Evolutionary conservation across 2,888 invertebrate species (phyloP), one percentile per base, ranked within the genome.

Genomic region (Prostheceraeus crozeri): DNA sequence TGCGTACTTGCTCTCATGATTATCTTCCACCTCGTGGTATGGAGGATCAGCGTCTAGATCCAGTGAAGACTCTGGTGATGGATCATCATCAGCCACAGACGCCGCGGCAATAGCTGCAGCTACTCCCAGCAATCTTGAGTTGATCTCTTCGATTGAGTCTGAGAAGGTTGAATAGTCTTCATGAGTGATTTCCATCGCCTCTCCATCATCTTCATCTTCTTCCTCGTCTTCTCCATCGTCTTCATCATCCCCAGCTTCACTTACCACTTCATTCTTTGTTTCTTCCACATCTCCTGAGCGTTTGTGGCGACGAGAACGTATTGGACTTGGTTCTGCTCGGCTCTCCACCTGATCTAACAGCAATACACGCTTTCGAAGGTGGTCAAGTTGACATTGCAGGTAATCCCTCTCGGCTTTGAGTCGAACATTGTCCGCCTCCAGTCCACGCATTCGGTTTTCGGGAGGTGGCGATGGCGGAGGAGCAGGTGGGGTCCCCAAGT

Each of bases 341-440:
- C n/a, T n/a, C n/a, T n/a, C n/a, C n/a, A n/a, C n/a, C n/a, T n/a
- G n/a, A n/a, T n/a, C n/a, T n/a, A n/a, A n/a, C n/a, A 30, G 48
- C 4, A 30, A 30, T 48, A 55, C 8, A 16, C 56, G 56, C 14
- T 35, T 16, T 14, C 28, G 56, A 11, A 55, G 19, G 21, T 14
- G 31, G 35, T 35, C 14, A 33, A 59, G 35, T 21, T 59, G 59
- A 31, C 56, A 23, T 27, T 59, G 59, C 2, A 59, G 36, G 14
- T 31, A 35, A 35, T 35, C 35, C 35, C 57, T 59, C 4, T 35
- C 45, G 16, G 19, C 16, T 36, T 59, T 58, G 6, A 59, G 28
- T n/a, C 56, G 59, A 16, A 57, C 54, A 25, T 59, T 59, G 21
- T 57, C 59, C n/a, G 31, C 19, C 28, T 59, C 59, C 11, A 59